Conservation (phyloP, 2,888 invertebrate genomes). For the Branchellion lobata region DNA sequence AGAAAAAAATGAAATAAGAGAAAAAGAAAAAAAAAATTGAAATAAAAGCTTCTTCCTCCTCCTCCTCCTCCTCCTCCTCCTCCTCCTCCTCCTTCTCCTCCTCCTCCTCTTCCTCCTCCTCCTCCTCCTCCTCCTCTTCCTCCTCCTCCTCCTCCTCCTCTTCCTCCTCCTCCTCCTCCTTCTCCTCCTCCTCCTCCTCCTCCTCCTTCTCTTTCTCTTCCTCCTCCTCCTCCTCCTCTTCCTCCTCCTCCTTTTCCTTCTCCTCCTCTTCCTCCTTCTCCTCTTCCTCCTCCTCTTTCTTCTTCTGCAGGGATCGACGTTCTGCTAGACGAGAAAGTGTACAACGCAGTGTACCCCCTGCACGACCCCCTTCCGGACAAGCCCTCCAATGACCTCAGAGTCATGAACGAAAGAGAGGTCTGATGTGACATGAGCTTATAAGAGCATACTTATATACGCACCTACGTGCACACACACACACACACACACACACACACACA, state of each 20-base stretch:
- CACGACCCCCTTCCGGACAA: not conserved
- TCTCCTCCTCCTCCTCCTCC: slow-evolving; percentile 9
- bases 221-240: slow-evolving; percentile 19
- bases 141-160: not conserved
- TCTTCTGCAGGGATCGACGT: not conserved
- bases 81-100: not conserved
- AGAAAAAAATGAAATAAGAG: no score
- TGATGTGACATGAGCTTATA: no score
- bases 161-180: not conserved
- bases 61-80: not conserved
- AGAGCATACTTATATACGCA: slow-evolving; percentile 13
- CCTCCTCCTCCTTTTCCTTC: slow-evolving; percentile 8
- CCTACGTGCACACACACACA: slow-evolving; percentile 19
- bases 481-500: slow-evolving; percentile 40
- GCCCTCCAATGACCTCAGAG: not conserved
- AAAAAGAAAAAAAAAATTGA: no score
- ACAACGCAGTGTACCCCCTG: slow-evolving; percentile 12
- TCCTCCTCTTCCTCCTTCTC: no score
- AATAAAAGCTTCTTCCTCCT: no score
- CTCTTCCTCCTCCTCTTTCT: no score
- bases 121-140: no score
- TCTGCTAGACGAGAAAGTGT: slow-evolving; percentile 1
- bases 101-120: not conserved
- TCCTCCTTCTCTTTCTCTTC: not conserved
- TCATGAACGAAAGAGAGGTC: slow-evolving; percentile 33